A percentile compares a stretch with the other conserved stretches of the same genome.
These are phyloP conservation scores for Teleiodes luculella DNA, from an alignment of 2,888 invertebrate genomes.

Conservation along the genomic window DNA sequence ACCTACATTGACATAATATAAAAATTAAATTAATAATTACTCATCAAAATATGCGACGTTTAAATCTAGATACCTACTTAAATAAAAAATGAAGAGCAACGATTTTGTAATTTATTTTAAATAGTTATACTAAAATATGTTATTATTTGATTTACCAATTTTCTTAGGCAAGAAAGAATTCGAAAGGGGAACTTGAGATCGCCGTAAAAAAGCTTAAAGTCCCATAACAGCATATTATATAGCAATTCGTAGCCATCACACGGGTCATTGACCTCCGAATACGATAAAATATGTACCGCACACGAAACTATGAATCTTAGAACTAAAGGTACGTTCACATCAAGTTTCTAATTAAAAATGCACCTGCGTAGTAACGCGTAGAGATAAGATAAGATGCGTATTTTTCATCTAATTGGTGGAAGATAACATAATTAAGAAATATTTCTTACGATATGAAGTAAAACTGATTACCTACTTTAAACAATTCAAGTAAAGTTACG, in stretches of 20 bases:
- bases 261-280: constrained; percentile 12
- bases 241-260: not conserved
- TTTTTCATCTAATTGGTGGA: constrained; percentile 9
- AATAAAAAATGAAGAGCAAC: too few species aligned
- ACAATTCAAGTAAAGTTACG: not conserved
- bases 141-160: too few species aligned
- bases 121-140: too few species aligned
- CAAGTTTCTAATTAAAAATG: constrained; percentile 8
- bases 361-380: not conserved
- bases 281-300: constrained; percentile 16
- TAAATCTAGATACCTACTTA: too few species aligned
- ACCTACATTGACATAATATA: too few species aligned
- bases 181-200: too few species aligned
- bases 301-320: constrained; percentile 5
- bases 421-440: constrained; percentile 2
- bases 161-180: too few species aligned
- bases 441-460: constrained; percentile 7
- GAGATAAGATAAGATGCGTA: constrained; percentile 6
- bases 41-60: too few species aligned
- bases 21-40: too few species aligned
- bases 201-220: not conserved
- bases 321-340: not conserved
- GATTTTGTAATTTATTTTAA: too few species aligned
- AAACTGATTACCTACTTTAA: not conserved
- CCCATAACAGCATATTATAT: not conserved